A percentile compares a stretch with the other conserved stretches of the same genome.
Evolutionary conservation across 30 jellyfish, hydroid and myxozoan species (phyloP).

Genomic region (Aurelia coerulea): DNA sequence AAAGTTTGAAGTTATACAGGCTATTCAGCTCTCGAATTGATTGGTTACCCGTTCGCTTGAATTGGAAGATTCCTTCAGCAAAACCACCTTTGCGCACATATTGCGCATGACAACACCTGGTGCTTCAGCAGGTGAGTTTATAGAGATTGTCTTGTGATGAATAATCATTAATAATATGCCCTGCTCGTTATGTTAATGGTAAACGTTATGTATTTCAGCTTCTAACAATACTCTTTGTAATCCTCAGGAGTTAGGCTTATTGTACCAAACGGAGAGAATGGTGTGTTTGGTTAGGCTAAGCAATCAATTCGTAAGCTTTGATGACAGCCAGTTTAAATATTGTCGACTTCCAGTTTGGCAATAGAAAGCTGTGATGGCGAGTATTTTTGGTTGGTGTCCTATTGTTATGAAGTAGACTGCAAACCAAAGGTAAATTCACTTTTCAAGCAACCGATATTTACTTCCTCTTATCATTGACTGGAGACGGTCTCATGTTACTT

Average conservation of each 20-base stretch:
- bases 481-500: too few species aligned
- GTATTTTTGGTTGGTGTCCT: too few species aligned
- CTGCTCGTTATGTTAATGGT: constrained; percentile 24
- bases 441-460: too few species aligned
- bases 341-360: neutral
- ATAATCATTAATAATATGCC: constrained; percentile 1
- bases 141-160: constrained; percentile 18
- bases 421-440: too few species aligned
- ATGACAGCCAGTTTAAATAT: neutral
- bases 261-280: too few species aligned
- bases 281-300: too few species aligned
- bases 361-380: too few species aligned
- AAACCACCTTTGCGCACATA: too few species aligned
- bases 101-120: constrained; percentile 33
- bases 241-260: neutral
- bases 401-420: too few species aligned
- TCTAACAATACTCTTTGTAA: neutral
- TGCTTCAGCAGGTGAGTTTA: constrained; percentile 56
- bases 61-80: neutral
- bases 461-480: too few species aligned
- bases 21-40: too few species aligned
- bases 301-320: neutral
- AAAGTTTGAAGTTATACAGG: too few species aligned
- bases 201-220: constrained; percentile 7
- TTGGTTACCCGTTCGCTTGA: neutral